phyloP scores from a whole-genome alignment of 2,113 vertebrate genomes.

The Cavia porcellus region DNA sequence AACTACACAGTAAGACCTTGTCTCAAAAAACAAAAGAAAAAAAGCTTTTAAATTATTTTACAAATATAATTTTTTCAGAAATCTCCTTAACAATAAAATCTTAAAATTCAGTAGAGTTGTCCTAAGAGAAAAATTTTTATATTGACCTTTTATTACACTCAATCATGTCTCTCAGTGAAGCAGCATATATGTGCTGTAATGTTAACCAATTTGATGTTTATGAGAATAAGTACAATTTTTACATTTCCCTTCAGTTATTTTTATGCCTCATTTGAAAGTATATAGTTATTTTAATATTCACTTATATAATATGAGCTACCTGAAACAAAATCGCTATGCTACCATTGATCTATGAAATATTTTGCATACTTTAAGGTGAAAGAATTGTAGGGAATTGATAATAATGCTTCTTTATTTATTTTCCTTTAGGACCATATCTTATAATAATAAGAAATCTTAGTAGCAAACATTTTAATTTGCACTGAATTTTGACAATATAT shows the following conservation, averaged over 20 bases:
- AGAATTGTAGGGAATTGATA: background rate
- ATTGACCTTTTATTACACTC: background rate
- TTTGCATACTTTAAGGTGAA: background rate
- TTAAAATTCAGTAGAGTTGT: background rate
- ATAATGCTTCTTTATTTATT: background rate
- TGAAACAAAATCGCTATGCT: background rate
- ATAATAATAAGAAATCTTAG: background rate
- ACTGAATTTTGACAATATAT: constrained; percentile 27
- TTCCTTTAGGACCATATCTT: background rate
- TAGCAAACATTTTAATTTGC: constrained; percentile 34
- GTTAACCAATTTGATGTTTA: background rate
- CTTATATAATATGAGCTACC: background rate
- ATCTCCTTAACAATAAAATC: background rate
- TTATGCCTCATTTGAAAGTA: background rate
- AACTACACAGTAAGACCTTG: background rate
- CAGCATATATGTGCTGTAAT: background rate
- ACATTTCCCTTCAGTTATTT: background rate
- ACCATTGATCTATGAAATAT: background rate
- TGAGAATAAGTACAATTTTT: constrained; percentile 5
- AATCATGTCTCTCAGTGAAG: background rate
- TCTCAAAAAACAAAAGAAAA: background rate
- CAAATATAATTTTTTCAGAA: background rate
- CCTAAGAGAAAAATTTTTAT: background rate
- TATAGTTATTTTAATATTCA: background rate
- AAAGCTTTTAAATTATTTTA: background rate